A percentile compares a stretch with the other conserved stretches of the same genome.
Evolutionary conservation across 2,888 invertebrate species (phyloP).

Genomic region (Cheilosia variabilis): DNA sequence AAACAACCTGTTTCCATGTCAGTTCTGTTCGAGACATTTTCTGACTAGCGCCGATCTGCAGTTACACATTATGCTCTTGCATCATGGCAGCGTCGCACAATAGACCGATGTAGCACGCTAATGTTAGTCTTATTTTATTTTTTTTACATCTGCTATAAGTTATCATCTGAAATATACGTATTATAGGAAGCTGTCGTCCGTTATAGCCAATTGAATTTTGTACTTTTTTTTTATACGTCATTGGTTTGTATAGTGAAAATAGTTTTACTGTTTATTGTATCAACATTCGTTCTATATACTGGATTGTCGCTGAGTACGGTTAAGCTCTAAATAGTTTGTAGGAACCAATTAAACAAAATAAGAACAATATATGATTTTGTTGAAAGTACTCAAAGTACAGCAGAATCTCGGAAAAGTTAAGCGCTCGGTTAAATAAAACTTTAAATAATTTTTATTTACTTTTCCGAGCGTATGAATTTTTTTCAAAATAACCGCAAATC

Average conservation of each 20-base stretch:
- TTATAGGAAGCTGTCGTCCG: not conserved
- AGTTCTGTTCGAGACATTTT: constrained; percentile 76
- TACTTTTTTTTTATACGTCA: not conserved
- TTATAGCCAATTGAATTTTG: not conserved
- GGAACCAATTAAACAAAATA: constrained; percentile 5
- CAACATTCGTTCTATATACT: not conserved
- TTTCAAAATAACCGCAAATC: no score
- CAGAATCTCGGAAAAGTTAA: not conserved
- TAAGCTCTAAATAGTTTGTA: constrained; percentile 29
- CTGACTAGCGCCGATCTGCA: constrained; percentile 77
- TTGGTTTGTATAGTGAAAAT: not conserved
- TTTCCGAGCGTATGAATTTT: no score
- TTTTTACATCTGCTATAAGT: not conserved
- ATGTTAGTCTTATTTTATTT: not conserved
- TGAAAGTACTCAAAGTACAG: not conserved
- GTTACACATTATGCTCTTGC: constrained; percentile 76
- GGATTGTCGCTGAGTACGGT: not conserved
- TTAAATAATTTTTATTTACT: no score
- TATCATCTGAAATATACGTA: not conserved
- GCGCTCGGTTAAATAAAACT: no score
- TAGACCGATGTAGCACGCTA: constrained; percentile 1
- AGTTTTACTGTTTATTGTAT: not conserved
- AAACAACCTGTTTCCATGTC: constrained; percentile 76
- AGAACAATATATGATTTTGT: constrained; percentile 29
- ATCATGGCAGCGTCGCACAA: constrained; percentile 61